Conservation (phyloP, 2,113 vertebrate genomes). For the Cyphomyrus discorhynchus region DNA sequence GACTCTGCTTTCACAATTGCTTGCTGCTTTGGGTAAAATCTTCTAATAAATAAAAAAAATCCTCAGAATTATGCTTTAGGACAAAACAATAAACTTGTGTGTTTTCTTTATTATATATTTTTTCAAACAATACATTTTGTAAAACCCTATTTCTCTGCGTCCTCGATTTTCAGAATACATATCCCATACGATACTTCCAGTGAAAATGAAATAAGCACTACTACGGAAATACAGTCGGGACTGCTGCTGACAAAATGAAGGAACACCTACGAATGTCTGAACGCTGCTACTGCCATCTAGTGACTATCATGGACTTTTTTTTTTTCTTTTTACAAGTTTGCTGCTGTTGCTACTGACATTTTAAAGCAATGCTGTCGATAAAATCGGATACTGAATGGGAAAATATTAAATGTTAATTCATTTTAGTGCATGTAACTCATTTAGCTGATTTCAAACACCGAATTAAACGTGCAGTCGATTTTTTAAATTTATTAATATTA, state of each 20-base stretch:
- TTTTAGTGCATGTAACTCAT: background rate
- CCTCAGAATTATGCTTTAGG: background rate
- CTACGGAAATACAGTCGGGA: background rate
- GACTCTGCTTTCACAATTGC: background rate
- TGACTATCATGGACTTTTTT: background rate
- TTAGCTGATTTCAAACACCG: background rate
- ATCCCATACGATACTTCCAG: background rate
- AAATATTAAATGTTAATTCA: background rate
- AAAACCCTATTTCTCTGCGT: background rate
- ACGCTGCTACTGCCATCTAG: background rate
- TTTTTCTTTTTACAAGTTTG: background rate
- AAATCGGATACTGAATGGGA: background rate
- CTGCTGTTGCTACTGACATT: background rate
- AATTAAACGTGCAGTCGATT: background rate
- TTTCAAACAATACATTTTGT: background rate
- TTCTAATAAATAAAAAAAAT: background rate
- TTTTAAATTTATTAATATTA: background rate
- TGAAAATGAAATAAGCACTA: background rate
- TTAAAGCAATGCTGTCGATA: background rate
- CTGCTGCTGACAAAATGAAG: background rate
- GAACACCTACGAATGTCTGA: background rate
- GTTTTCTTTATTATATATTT: background rate
- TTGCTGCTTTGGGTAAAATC: background rate
- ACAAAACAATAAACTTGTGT: background rate
- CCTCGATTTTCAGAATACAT: background rate